Conservation (phyloP, 1,140 invertebrate genomes). For the Limonius californicus region DNA sequence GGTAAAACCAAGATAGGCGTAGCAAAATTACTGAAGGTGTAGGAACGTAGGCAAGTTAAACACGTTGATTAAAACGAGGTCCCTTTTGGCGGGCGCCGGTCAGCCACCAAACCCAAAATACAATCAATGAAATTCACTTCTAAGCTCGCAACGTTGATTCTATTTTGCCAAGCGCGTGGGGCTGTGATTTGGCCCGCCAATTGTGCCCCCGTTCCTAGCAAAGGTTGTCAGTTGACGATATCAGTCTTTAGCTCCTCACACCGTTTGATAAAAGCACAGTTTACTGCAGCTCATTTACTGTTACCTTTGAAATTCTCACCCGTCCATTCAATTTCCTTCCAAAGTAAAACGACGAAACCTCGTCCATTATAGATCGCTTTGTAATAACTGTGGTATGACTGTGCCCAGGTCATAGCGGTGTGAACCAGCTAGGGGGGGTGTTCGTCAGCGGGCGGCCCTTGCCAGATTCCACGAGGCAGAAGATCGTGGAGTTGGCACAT, state of each 20-base stretch:
- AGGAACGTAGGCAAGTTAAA: constrained; percentile 13
- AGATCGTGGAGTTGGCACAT: constrained; percentile 97
- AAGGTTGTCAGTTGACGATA: constrained; percentile 45
- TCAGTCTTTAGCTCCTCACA: constrained; percentile 46
- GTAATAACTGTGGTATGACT: constrained; percentile 39
- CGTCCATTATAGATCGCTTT: too few species aligned
- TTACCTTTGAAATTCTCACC: constrained; percentile 11
- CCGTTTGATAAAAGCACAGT: constrained; percentile 38
- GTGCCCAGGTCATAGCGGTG: constrained; percentile 85
- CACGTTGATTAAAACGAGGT: constrained; percentile 11
- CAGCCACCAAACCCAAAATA: neutral
- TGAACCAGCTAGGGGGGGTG: constrained; percentile 97
- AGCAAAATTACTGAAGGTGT: constrained; percentile 5
- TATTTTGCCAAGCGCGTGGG: neutral
- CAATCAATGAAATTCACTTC: neutral
- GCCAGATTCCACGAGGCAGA: constrained; percentile 93
- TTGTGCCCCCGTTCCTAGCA: constrained; percentile 39
- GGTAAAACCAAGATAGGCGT: constrained; percentile 9
- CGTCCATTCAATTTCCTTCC: neutral
- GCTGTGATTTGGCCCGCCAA: constrained; percentile 25
- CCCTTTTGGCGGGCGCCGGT: constrained; percentile 15
- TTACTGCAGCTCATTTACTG: too few species aligned
- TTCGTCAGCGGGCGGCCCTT: constrained; percentile 97
- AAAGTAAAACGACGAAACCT: neutral
- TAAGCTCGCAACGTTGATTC: neutral